phyloP scores from a whole-genome alignment of 2,888 invertebrate species.

The Dynastes tityus region DNA sequence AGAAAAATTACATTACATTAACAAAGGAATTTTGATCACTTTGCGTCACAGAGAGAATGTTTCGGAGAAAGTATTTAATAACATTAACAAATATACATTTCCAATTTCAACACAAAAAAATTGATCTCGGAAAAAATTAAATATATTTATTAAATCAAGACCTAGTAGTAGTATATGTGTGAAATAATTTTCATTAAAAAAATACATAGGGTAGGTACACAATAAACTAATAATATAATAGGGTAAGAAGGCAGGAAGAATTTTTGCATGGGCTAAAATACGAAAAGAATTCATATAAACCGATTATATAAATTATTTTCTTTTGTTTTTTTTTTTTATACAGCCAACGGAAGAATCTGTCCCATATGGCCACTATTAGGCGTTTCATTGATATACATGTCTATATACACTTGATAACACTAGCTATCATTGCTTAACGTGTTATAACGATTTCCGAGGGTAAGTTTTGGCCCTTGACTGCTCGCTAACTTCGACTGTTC shows the following conservation, averaged over 20 bases:
- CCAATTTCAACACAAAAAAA: constrained; percentile 27
- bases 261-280: constrained; percentile 45
- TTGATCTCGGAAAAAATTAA: constrained; percentile 29
- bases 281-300: constrained; percentile 49
- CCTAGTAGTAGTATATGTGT: constrained; percentile 19
- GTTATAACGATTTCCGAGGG: constrained; percentile 78
- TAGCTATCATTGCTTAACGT: constrained; percentile 75
- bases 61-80: constrained; percentile 5
- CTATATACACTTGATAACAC: constrained; percentile 62
- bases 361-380: constrained; percentile 60
- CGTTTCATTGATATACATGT: constrained; percentile 54
- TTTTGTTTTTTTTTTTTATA: constrained; percentile 46
- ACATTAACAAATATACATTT: constrained; percentile 44
- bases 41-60: constrained; percentile 2
- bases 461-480: constrained; percentile 73
- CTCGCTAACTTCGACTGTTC: constrained; percentile 70
- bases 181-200: constrained; percentile 41
- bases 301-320: constrained; percentile 47
- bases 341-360: constrained; percentile 53
- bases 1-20: constrained; percentile 33
- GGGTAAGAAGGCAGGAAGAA: constrained; percentile 31
- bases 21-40: constrained; percentile 34
- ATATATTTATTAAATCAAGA: constrained; percentile 32
- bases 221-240: constrained; percentile 37
- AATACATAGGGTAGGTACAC: constrained; percentile 35